A percentile compares a stretch with the other conserved stretches of the same genome.
These are phyloP conservation scores for Megaleporinus macrocephalus DNA, from an alignment of 2,113 vertebrate species.

Conservation along the genomic window DNA sequence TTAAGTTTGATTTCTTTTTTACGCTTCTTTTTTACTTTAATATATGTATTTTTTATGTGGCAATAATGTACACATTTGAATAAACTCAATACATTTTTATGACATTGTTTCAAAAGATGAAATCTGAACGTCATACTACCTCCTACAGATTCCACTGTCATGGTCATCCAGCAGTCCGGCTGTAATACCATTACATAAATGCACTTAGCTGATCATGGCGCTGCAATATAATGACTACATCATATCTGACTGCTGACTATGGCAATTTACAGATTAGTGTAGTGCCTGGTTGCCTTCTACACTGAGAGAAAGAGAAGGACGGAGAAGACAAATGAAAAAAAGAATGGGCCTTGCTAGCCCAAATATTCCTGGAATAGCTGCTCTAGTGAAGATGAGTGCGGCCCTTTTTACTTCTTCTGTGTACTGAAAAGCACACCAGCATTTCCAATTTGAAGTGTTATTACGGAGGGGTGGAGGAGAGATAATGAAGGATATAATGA, in stretches of 20 bases:
- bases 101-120: not conserved
- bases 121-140: not conserved
- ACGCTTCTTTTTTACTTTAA: too few relatives aligned
- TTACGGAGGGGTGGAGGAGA: constrained; percentile 14
- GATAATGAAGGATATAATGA: not conserved
- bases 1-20: too few relatives aligned
- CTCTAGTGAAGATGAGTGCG: not conserved
- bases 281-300: not conserved
- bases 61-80: not conserved
- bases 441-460: constrained; percentile 28
- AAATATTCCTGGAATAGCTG: not conserved
- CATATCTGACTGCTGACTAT: not conserved
- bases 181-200: constrained; percentile 52
- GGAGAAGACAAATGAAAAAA: not conserved
- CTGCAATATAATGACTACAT: constrained; percentile 18
- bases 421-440: not conserved
- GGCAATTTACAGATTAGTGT: constrained; percentile 15
- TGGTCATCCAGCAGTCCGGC: not conserved
- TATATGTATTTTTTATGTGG: too few relatives aligned
- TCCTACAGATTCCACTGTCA: not conserved
- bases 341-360: not conserved
- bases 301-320: not conserved
- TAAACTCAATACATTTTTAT: not conserved
- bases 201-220: constrained; percentile 47
- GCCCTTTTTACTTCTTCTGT: not conserved